A percentile compares a stretch with the other conserved stretches of the same genome.
phyloP scores from a whole-genome alignment of 2,888 invertebrate species.

The Sarcophaga variegata region DNA sequence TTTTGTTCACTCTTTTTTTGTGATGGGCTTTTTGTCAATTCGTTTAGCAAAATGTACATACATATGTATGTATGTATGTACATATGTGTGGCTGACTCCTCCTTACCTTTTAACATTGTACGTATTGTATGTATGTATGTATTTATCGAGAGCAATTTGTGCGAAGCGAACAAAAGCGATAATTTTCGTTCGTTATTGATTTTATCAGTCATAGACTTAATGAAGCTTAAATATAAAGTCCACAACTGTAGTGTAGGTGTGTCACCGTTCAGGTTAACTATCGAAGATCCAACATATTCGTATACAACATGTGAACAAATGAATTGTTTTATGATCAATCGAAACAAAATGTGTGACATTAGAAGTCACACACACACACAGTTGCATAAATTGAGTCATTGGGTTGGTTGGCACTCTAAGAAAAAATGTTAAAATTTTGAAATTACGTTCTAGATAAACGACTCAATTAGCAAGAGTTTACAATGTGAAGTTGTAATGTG shows the following conservation, averaged over 20 bases:
- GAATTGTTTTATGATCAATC: background rate
- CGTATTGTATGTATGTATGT: background rate
- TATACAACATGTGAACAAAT: background rate
- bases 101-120: slow-evolving; percentile 35
- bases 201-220: slow-evolving; percentile 59
- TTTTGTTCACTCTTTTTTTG: slow-evolving; percentile 12
- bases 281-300: slow-evolving; percentile 36
- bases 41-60: slow-evolving; percentile 30
- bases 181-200: slow-evolving; percentile 66
- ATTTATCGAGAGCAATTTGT: slow-evolving; percentile 59
- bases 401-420: background rate
- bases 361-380: background rate
- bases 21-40: slow-evolving; percentile 38
- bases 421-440: background rate
- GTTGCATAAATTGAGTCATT: background rate
- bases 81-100: background rate
- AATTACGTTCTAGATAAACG: too few species aligned
- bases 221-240: slow-evolving; percentile 34
- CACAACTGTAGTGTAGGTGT: slow-evolving; percentile 54
- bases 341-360: background rate
- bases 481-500: too few species aligned
- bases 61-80: background rate
- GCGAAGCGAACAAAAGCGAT: slow-evolving; percentile 60
- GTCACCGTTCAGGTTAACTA: slow-evolving; percentile 63
- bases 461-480: too few species aligned